phyloP scores from a whole-genome alignment of 2,113 vertebrate genomes.

The Vombatus ursinus region DNA sequence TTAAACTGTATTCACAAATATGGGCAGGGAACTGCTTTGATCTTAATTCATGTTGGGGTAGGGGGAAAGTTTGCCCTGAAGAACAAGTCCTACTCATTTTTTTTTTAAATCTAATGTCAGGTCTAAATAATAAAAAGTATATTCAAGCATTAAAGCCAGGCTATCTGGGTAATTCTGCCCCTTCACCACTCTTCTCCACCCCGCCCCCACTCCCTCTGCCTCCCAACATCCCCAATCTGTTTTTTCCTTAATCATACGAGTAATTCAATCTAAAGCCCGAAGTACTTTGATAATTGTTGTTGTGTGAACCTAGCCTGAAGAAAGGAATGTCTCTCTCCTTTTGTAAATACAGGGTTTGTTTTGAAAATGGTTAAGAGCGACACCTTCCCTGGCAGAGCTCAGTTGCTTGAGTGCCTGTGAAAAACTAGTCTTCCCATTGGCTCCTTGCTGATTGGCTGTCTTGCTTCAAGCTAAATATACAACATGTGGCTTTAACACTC shows the following conservation, averaged over 20 bases:
- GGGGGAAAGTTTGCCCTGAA: neutral
- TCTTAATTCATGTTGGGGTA: neutral
- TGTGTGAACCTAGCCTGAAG: neutral
- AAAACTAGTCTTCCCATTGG: slow-evolving; percentile 20
- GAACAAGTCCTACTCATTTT: neutral
- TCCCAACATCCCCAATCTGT: neutral
- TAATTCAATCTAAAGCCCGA: slow-evolving; percentile 24
- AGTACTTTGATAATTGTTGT: slow-evolving; percentile 19
- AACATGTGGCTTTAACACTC: slow-evolving; percentile 41
- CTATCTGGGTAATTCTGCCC: neutral
- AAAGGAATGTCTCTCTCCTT: neutral
- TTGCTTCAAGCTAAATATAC: slow-evolving; percentile 10
- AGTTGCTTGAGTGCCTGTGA: neutral
- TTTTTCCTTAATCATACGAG: neutral
- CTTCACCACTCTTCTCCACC: neutral
- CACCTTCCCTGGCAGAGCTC: slow-evolving; percentile 26
- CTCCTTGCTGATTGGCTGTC: neutral
- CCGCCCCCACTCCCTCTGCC: neutral
- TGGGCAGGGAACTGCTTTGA: neutral
- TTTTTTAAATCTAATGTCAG: neutral
- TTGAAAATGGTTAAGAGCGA: slow-evolving; percentile 32
- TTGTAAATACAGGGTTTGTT: neutral
- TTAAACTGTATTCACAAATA: slow-evolving; percentile 30
- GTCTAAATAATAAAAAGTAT: slow-evolving; percentile 27
- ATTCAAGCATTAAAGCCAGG: neutral